Evolutionary conservation across 2,888 invertebrate species (phyloP).

Genomic region (Aethes cnicana): DNA sequence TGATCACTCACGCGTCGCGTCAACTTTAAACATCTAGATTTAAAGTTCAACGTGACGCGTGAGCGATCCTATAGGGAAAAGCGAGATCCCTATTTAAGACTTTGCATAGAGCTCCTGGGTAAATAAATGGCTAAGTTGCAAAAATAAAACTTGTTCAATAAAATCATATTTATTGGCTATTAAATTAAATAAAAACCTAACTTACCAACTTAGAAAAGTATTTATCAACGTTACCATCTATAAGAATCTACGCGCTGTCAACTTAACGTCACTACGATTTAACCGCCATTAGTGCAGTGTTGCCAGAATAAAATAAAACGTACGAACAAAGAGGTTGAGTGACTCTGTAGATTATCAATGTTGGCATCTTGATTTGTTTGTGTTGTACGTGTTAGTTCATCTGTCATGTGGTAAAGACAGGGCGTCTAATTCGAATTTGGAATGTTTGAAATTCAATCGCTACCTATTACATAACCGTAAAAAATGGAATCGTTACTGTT

Average conservation of each 20-base stretch:
- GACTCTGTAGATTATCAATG: constrained; percentile 62
- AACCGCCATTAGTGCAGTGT: constrained; percentile 55
- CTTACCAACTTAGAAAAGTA: constrained; percentile 13
- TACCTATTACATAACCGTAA: too few species aligned
- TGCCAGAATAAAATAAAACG: constrained; percentile 48
- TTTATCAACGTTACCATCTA: constrained; percentile 29
- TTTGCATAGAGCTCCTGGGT: too few species aligned
- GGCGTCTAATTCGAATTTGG: constrained; percentile 21
- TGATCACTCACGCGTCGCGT: too few species aligned
- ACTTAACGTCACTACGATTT: constrained; percentile 56
- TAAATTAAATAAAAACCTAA: constrained; percentile 14
- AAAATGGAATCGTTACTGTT: too few species aligned
- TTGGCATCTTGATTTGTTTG: constrained; percentile 63
- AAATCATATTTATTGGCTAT: too few species aligned
- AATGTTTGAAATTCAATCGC: constrained; percentile 23
- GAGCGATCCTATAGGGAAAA: too few species aligned
- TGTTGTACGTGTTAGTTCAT: constrained; percentile 58
- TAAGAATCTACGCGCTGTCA: constrained; percentile 46
- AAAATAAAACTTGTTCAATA: too few species aligned
- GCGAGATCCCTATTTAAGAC: too few species aligned
- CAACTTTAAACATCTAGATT: too few species aligned
- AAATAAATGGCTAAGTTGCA: too few species aligned
- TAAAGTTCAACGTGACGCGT: too few species aligned
- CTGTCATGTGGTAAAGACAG: constrained; percentile 48
- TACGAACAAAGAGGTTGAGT: constrained; percentile 58